Conservation (phyloP, 2,888 invertebrate species). For the Agriopis marginaria region DNA sequence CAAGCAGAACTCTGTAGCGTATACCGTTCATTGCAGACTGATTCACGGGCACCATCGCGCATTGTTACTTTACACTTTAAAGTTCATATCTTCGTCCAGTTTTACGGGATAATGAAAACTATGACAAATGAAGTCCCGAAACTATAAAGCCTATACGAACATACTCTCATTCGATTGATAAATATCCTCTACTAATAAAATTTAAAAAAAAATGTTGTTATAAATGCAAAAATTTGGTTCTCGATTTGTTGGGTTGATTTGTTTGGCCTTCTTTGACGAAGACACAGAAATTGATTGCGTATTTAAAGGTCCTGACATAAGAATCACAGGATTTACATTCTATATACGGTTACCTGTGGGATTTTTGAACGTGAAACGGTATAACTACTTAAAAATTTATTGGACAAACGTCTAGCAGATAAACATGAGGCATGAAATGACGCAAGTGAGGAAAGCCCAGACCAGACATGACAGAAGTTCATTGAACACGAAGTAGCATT, state of each 20-base stretch:
- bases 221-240: too few relatives aligned
- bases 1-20: conserved; percentile 65
- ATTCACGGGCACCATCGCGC: conserved; percentile 35
- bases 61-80: neutral
- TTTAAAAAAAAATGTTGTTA: too few relatives aligned
- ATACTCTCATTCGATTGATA: too few relatives aligned
- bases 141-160: too few relatives aligned
- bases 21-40: conserved; percentile 60
- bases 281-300: too few relatives aligned
- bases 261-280: too few relatives aligned
- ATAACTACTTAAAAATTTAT: conserved; percentile 10
- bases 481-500: conserved; percentile 43
- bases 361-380: conserved; percentile 9
- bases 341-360: neutral
- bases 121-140: neutral
- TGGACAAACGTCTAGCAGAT: conserved; percentile 13
- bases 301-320: too few relatives aligned
- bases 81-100: neutral
- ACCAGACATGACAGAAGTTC: conserved; percentile 37
- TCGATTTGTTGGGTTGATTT: too few relatives aligned
- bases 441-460: conserved; percentile 30
- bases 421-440: conserved; percentile 18
- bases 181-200: too few relatives aligned
- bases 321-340: too few relatives aligned
- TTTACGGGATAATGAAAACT: neutral